Evolutionary conservation across 2,888 invertebrate genomes (phyloP), one percentile per base, ranked within the genome.

Genomic region (Morpho deidamia): DNA sequence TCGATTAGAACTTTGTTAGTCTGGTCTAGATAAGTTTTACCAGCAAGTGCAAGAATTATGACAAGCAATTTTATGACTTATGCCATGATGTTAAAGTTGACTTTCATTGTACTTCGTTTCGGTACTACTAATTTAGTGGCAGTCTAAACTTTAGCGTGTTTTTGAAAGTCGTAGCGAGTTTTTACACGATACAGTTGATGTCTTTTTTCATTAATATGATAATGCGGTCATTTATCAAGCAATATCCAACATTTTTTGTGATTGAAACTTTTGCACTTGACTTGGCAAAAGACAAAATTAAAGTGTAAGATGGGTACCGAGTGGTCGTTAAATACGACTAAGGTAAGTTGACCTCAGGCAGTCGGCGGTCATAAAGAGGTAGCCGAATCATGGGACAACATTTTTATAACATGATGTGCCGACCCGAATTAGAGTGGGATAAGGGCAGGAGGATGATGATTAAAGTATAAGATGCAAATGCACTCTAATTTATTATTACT

Each of bases 1-100:
- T 76, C 76, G 72, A 81, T 82, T 78, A 78, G 71, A 80, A 79
- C 66, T 78, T 77, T 63, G 60, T 62, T 68, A 64, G 62, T 63
- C 64, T 61, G 65, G 66, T 69, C 70, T 70, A 66, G 59, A 59
- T 59, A 55, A 61, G 59, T 59, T 61, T 62, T 58, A 60, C 62
- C 56, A 55, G 60, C 51, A 55, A 60, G 58, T 60, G 57, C 58
- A 57, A 44, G 23, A 23, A 63, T 47, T 42, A 53, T 45, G 55
- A 61, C 58, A 37, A 3, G 11, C 45, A n/a, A 52, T 51, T 47
- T 57, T 51, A 41, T 35, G 8, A 41, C 42, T 43, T 49, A 41
- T 39, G 1, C 2, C 8, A 7, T 8, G 7, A 11, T 0, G 3
- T 39, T 58, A 58, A 8, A 11, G 11, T 40, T 11, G 2, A 48